Base-by-base conservation (phyloP, 2,113 vertebrate genomes). In the Aptenodytes patagonicus region DNA sequence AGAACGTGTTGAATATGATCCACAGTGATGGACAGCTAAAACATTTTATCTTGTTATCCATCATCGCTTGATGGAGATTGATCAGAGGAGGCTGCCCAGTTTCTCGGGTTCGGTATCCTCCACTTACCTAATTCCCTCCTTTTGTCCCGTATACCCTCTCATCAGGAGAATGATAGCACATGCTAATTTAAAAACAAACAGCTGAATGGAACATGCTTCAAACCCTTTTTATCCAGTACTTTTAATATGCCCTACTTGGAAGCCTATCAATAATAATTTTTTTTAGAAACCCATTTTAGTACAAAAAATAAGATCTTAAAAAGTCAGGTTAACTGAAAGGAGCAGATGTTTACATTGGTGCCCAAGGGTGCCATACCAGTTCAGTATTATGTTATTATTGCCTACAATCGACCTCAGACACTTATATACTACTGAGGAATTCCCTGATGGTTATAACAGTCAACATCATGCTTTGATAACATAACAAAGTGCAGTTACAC, bases 301-400 rank as follows among this genome's bases (percentile, higher is more conserved):
- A 60, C 17, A 36, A 89, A 92, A 66, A 89, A 70, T 4, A 69
- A 21, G 46, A 75, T 66, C 68, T 81, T 54, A 75, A 92, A 75
- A 93, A 85, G 46, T 83, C n/a, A 91, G 47, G 47, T 70, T 84
- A 91, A 70, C 69, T 68, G 79, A 95, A 93, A 87, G 54, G 40
- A 94, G 47, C 18, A 87, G 55, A 70, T 60, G 66, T 94, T 97
- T 94, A 58, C 91, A 69, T 38, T 72, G 69, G 34, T 89, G 87
- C 77, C 66, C 89, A 95, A 47, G 55, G 78, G 68, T 76, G 40
- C 18, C n/a, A 34, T 60, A 75, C 4, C 6, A 78, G 52, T 83
- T 95, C 55, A 57, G 47, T 52, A 66, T 70, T 87, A 83, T 31
- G 20, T 79, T 90, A 77, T 82, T 93, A 72, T 72, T 87, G 62